Evolutionary conservation across 1,140 invertebrate genomes (phyloP).

Genomic region (Lethocerus indicus): DNA sequence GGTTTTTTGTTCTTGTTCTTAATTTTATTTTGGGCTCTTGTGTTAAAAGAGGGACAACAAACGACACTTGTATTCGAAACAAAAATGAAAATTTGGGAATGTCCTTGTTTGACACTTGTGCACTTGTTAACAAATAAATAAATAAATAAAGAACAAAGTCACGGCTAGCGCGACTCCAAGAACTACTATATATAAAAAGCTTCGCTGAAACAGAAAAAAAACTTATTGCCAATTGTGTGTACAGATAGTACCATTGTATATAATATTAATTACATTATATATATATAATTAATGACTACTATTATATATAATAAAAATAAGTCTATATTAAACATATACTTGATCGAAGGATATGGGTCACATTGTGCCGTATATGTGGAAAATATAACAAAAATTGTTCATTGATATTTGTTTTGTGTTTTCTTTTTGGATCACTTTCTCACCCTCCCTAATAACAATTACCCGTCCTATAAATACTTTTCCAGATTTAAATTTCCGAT

Average conservation of each 20-base stretch:
- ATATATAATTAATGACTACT: conserved; percentile 15
- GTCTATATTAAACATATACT: conserved; percentile 15
- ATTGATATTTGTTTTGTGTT: conserved; percentile 7
- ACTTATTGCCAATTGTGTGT: conserved; percentile 14
- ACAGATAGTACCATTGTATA: conserved; percentile 16
- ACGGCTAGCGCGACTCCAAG: too few relatives aligned
- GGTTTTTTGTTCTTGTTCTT: too few relatives aligned
- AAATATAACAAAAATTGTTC: conserved; percentile 16
- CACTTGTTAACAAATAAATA: too few relatives aligned
- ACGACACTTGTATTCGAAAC: not conserved
- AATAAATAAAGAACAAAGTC: too few relatives aligned
- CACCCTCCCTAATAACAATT: too few relatives aligned
- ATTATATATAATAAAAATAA: conserved; percentile 14
- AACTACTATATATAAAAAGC: too few relatives aligned
- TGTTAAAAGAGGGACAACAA: not conserved
- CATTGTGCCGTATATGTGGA: conserved; percentile 16
- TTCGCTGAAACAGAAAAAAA: too few relatives aligned
- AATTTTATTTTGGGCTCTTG: not conserved
- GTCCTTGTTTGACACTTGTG: too few relatives aligned
- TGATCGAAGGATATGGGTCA: conserved; percentile 16
- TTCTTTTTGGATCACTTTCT: not conserved
- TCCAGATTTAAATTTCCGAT: too few relatives aligned
- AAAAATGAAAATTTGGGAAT: not conserved
- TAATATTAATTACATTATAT: conserved; percentile 14
- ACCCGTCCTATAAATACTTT: too few relatives aligned